These are phyloP conservation scores for Epizoanthus fatuus DNA, from an alignment of 92 coral and sea anemone genomes.

Conservation along the genomic window DNA sequence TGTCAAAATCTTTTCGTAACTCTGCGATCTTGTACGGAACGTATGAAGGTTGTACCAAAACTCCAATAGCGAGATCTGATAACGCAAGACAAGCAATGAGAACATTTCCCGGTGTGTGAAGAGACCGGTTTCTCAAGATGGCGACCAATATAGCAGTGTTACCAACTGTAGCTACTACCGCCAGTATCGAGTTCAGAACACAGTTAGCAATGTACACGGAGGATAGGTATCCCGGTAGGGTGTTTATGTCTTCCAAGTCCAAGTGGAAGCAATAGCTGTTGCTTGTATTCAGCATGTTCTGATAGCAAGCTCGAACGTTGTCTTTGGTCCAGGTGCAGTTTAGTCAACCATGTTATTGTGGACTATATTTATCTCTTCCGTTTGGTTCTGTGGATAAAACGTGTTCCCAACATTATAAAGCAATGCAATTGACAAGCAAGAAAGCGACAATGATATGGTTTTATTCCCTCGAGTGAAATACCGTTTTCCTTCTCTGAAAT, in stretches of 20 bases:
- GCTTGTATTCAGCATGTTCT: background rate
- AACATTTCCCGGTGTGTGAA: conserved; percentile 64
- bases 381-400: no score
- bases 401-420: no score
- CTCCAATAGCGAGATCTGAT: conserved; percentile 60
- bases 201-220: conserved; percentile 60
- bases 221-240: conserved; percentile 39
- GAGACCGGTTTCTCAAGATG: conserved; percentile 32
- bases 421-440: no score
- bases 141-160: conserved; percentile 52
- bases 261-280: conserved; percentile 6
- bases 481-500: no score
- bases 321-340: no score
- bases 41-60: conserved; percentile 59
- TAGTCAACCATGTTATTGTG: no score
- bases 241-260: background rate
- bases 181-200: conserved; percentile 43
- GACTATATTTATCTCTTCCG: no score
- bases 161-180: conserved; percentile 53
- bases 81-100: conserved; percentile 58
- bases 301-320: background rate
- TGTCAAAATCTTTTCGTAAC: conserved; percentile 12
- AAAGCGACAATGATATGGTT: no score
- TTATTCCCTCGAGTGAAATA: no score
- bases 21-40: conserved; percentile 69